Evolutionary conservation across 2,113 vertebrate genomes (phyloP), one percentile per base, ranked within the genome.

Genomic region (Origma solitaria): DNA sequence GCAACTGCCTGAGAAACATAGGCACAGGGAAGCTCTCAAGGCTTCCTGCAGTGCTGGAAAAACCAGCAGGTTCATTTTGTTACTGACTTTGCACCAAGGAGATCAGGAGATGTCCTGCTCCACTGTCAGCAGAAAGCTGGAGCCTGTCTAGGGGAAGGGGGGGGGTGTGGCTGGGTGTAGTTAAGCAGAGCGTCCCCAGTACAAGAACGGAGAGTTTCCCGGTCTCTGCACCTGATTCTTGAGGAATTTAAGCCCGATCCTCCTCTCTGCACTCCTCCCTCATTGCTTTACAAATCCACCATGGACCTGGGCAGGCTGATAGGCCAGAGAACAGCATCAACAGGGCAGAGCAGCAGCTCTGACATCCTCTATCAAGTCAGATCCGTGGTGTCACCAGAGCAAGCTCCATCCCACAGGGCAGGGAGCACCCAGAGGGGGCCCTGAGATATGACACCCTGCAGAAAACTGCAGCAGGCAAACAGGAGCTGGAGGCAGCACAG

Each of bases 171-270:
- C 14, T 51, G 15, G 25, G 15, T 28, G 50, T 51, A 51, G 50
- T 51, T 51, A 27, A 62, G 24, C 51, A 54, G 27, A 38, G 17
- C 0, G 0, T 17, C n/a, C 42, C 20, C 2, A 28, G 19, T 11
- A 15, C 37, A 25, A 1, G 6, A 37, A 37, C n/a, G 6, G 21
- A 23, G 1, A 58, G 11, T 20, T 37, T 61, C 33, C n/a, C 8
- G 7, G 13, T 13, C 16, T 61, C 25, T 15, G 17, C n/a, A 4
- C 9, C 38, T 23, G 14, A 35, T 60, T 86, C 42, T 20, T 31
- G 19, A 27, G 9, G n/a, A 27, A 62, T n/a, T 86, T 35, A 42
- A 51, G 22, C 9, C 38, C 3, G 4, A 28, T 40, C 44, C 28
- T 53, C 30, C 37, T 49, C 62, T 49, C 38, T 58, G 27, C 22